Percentiles rank a stretch among this genome's conserved stretches.
Evolutionary conservation across 2,113 vertebrate species (phyloP).

Genomic region (Erpornis zantholeuca): DNA sequence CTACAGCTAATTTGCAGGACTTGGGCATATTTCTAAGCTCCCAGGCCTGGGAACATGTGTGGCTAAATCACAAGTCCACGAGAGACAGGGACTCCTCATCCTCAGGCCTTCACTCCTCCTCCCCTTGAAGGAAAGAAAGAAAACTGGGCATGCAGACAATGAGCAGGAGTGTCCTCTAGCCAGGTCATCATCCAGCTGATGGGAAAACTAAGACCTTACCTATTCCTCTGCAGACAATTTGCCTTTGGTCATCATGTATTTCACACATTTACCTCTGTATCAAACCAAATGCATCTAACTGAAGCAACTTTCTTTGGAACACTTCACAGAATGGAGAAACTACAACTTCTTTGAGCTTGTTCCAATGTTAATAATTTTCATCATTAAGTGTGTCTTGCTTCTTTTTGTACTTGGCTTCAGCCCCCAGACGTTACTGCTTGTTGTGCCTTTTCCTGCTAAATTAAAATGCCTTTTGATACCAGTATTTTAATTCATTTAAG

Average conservation of each 20-base stretch:
- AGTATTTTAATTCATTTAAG: not conserved
- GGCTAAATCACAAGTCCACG: not conserved
- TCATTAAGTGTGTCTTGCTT: not conserved
- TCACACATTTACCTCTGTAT: not conserved
- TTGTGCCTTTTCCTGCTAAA: constrained; percentile 7
- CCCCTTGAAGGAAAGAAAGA: not conserved
- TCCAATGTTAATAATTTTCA: not conserved
- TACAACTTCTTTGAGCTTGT: not conserved
- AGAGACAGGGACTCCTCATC: not conserved
- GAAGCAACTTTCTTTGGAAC: not conserved
- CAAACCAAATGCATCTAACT: not conserved
- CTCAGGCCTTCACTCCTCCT: not conserved
- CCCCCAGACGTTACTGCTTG: not conserved
- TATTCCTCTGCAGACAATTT: not conserved
- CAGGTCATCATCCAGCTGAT: not conserved
- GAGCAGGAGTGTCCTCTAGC: not conserved
- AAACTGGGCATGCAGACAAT: accelerated
- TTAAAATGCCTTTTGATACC: not conserved
- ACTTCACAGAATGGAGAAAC: not conserved
- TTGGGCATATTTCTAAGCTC: not conserved
- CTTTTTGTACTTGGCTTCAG: not conserved
- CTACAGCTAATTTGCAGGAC: not conserved
- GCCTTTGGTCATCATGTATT: not conserved
- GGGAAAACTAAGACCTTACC: not conserved
- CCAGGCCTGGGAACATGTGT: not conserved